Conservation (phyloP, 1,140 invertebrate species). For the Scaptodrosophila lebanonensis region DNA sequence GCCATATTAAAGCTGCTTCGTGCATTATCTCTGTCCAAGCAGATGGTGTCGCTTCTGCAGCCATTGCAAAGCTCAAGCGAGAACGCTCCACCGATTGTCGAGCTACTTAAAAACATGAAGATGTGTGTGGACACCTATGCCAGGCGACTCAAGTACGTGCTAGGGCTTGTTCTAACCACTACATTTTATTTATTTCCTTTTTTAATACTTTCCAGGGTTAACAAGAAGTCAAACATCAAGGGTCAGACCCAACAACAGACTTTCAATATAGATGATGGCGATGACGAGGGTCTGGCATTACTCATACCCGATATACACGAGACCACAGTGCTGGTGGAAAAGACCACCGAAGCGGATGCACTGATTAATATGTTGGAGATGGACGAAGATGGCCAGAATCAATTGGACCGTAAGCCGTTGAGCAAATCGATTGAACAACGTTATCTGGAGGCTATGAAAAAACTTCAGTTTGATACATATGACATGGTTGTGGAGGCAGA, state of each 20-base stretch:
- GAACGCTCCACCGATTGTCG: conserved; percentile 80
- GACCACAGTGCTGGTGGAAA: conserved; percentile 87
- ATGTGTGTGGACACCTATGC: conserved; percentile 94
- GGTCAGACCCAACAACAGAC: conserved; percentile 75
- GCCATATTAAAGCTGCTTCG: conserved; percentile 89
- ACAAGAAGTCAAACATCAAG: conserved; percentile 77
- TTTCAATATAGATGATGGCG: conserved; percentile 77
- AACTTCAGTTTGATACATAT: conserved; percentile 92
- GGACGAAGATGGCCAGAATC: conserved; percentile 54
- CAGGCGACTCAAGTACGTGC: conserved; percentile 85
- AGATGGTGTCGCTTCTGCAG: conserved; percentile 83
- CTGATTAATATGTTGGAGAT: conserved; percentile 72
- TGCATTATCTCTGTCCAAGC: conserved; percentile 84
- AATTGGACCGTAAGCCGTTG: conserved; percentile 78
- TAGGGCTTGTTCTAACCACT: background rate
- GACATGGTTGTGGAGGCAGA: conserved; percentile 90
- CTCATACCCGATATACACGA: conserved; percentile 93
- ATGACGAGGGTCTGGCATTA: conserved; percentile 90
- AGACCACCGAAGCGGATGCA: conserved; percentile 80
- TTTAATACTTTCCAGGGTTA: conserved; percentile 54
- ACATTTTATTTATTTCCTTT: background rate
- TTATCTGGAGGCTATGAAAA: conserved; percentile 91
- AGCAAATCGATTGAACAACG: conserved; percentile 82
- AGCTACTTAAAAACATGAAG: conserved; percentile 90
- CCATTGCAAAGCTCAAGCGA: conserved; percentile 77